Percentiles rank a stretch among this genome's conserved stretches.
These are phyloP conservation scores for Turnix velox DNA, from an alignment of 2,113 vertebrate genomes.

Conservation along the genomic window DNA sequence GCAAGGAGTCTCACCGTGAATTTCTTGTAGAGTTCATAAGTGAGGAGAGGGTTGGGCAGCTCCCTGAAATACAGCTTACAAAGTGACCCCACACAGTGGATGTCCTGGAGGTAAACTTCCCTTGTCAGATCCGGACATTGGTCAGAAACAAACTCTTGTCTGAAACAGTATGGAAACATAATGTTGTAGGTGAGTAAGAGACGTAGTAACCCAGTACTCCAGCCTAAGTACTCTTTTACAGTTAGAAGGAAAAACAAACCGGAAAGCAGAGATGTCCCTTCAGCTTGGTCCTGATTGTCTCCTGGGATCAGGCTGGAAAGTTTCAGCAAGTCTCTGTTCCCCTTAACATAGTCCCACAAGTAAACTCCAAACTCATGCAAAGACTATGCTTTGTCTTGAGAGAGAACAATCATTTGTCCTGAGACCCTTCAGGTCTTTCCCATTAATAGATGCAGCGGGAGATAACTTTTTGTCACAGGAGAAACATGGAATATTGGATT, in stretches of 20 bases:
- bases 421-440: background rate
- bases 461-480: background rate
- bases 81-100: conserved; percentile 97
- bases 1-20: conserved; percentile 86
- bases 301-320: background rate
- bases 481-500: background rate
- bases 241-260: background rate
- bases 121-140: conserved; percentile 92
- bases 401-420: background rate
- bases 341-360: background rate
- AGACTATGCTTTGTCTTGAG: background rate
- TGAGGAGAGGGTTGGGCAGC: conserved; percentile 95
- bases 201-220: background rate
- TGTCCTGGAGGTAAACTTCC: conserved; percentile 98
- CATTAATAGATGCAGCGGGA: background rate
- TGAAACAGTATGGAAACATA: conserved; percentile 70
- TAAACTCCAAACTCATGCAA: background rate
- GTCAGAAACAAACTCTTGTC: conserved; percentile 96
- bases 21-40: conserved; percentile 95
- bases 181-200: background rate
- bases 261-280: background rate
- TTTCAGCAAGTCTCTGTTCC: background rate
- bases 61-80: conserved; percentile 99
- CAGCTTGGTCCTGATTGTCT: background rate
- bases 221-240: background rate